Percentiles rank a stretch among this genome's conserved stretches.
Conservation (phyloP, 2,797 vertebrate genomes). For the Acanthornis magna region DNA sequence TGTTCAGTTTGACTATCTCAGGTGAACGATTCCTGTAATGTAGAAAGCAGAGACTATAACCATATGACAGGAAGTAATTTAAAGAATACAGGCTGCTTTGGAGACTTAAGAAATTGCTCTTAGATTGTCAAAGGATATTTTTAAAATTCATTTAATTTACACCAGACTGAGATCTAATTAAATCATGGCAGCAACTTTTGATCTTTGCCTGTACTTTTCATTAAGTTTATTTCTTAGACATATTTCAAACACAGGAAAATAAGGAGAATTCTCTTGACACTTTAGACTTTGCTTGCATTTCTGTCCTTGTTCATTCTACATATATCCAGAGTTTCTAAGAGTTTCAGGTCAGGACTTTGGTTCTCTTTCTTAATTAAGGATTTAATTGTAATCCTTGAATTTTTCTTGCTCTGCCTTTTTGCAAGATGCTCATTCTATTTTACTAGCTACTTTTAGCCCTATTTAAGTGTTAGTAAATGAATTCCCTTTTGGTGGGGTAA, state of each 20-base stretch:
- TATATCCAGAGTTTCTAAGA: not conserved
- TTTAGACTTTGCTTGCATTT: not conserved
- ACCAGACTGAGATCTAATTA: not conserved
- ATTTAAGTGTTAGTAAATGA: not conserved
- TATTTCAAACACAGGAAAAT: not conserved
- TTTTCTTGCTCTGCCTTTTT: not conserved
- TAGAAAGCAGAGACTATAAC: slow-evolving; percentile 51
- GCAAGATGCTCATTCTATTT: not conserved
- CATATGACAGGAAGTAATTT: slow-evolving; percentile 54
- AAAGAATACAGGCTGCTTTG: slow-evolving; percentile 16
- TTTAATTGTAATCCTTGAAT: not conserved
- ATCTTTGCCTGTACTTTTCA: not conserved
- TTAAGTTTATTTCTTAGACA: not conserved
- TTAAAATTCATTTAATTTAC: not conserved
- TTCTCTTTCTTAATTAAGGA: not conserved
- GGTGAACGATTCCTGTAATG: not conserved
- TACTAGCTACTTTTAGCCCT: not conserved
- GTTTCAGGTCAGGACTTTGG: not conserved
- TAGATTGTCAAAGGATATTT: not conserved
- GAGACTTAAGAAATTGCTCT: not conserved
- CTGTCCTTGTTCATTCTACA: not conserved
- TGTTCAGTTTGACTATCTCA: not conserved
- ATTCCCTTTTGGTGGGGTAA: not conserved
- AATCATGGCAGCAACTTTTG: not conserved
- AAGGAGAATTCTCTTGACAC: not conserved